Evolutionary conservation across 2,113 vertebrate genomes (phyloP), one percentile per base, ranked within the genome.

Genomic region (Podocnemis expansa): DNA sequence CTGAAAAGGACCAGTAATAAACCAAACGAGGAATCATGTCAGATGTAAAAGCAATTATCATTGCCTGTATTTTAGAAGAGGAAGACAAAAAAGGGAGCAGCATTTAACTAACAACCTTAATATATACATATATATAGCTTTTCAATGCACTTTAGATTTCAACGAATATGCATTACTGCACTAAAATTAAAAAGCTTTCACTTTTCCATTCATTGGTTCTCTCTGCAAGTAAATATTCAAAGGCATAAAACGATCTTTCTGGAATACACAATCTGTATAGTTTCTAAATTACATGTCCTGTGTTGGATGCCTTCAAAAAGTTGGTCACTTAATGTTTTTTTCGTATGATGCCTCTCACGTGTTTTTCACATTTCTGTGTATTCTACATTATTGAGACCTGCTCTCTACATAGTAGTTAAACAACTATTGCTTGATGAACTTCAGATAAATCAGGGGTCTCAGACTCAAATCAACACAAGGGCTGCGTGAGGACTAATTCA

Each of bases 11-110:
- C 99, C 99, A 99, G 96, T 99, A 99, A 97, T 99, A 99, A 60
- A 99, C 99, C 94, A 99, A 92, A 2, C 99, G 98, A 73, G 99
- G 99, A 90, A 99, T 99, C 99, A 99, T 99, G 95, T 99, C 99
- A 8, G 99, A 99, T 1, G 99, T 99, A 90, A 99, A 99, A 78
- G 99, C 99, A 81, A 99, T 99, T 88, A 99, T 99, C 99, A 99
- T 99, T 93, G 99, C 99, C 99, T 99, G 75, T 1, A 4, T 93
- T 82, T 90, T 29, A 93, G 87, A 95, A 87, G 87, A 60, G 82
- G n/a, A 94, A 94, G 56, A 96, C 87, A 95, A 89, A 92, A n/a
- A 70, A 10, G 81, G 89, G 27, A 81, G 4, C 4, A 87, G 29
- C 1, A 1, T 92, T 88, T 90, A 94, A 96, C 52, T 94, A 90